Evolutionary conservation across 2,113 vertebrate genomes (phyloP).

Genomic region (Spilogale gracilis): DNA sequence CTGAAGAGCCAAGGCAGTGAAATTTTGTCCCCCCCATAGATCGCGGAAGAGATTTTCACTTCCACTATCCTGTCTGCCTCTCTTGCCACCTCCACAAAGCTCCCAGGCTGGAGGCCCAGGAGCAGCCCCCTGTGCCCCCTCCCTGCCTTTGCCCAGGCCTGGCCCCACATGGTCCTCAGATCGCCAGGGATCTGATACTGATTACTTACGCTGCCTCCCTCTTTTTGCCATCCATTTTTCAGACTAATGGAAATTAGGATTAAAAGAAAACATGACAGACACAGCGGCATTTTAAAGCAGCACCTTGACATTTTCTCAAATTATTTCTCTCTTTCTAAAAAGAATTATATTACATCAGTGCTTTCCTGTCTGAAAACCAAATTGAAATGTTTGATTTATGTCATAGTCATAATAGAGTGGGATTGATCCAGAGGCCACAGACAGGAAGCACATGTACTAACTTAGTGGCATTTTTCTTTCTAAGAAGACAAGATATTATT

Average conservation of each 20-base stretch:
- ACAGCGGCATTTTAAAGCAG: neutral
- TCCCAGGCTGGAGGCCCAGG: too few species aligned
- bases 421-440: slow-evolving; percentile 14
- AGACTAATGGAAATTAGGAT: neutral
- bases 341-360: neutral
- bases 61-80: neutral
- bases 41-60: neutral
- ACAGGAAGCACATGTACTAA: neutral
- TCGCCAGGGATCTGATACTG: too few species aligned
- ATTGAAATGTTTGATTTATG: slow-evolving; percentile 60
- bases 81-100: neutral
- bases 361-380: slow-evolving; percentile 14
- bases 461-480: slow-evolving; percentile 22
- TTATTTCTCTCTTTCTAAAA: slow-evolving; percentile 29
- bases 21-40: too few species aligned
- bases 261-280: neutral
- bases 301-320: neutral
- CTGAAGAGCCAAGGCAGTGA: accelerated
- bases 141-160: neutral
- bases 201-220: neutral
- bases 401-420: neutral
- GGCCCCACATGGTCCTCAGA: accelerated
- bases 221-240: neutral
- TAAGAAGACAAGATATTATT: neutral
- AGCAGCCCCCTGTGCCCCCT: accelerated